Base-by-base conservation (phyloP, 1,140 invertebrate species). In the Drosophila busckii region DNA sequence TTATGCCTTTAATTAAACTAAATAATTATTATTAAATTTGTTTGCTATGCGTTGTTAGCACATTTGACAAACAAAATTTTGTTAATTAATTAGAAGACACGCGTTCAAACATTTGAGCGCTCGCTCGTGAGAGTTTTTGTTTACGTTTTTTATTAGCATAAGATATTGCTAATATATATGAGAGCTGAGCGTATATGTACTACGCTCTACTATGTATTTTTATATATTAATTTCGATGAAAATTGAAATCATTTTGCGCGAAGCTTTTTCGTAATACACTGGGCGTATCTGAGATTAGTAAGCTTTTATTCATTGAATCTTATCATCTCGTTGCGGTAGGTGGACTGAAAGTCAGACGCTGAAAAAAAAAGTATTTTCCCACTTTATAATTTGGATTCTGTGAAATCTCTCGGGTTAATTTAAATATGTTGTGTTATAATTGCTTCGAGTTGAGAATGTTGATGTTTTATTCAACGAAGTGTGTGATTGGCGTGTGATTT, bases 71-170 rank as follows among this genome's bases (percentile, higher is more conserved):
- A n/a, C n/a, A n/a, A n/a, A n/a, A n/a, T n/a, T n/a, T n/a, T n/a
- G n/a, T n/a, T n/a, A n/a, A n/a, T n/a, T n/a, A n/a, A n/a, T n/a
- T n/a, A n/a, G n/a, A n/a, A n/a, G n/a, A n/a, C n/a, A n/a, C n/a
- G n/a, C n/a, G n/a, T n/a, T n/a, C n/a, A n/a, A n/a, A n/a, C n/a
- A n/a, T n/a, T n/a, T n/a, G n/a, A n/a, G n/a, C n/a, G 58, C 60
- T 40, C 49, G 46, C 22, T 17, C n/a, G 28, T 22, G 53, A 70
- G 53, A 65, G 70, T 28, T 31, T 22, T 52, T 46, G 50, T 52
- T 61, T 80, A 68, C 73, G 63, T 80, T 80, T 71, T 78, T 60
- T 78, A 73, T 78, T 80, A 78, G 63, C 73, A 73, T 68, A 80
- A 78, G 73, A 80, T 80, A 80, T 71, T 68, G 55, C 20, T 6